Evolutionary conservation across 2,113 vertebrate species (phyloP), one percentile per base, ranked within the genome.

Genomic region (Aix galericulata): DNA sequence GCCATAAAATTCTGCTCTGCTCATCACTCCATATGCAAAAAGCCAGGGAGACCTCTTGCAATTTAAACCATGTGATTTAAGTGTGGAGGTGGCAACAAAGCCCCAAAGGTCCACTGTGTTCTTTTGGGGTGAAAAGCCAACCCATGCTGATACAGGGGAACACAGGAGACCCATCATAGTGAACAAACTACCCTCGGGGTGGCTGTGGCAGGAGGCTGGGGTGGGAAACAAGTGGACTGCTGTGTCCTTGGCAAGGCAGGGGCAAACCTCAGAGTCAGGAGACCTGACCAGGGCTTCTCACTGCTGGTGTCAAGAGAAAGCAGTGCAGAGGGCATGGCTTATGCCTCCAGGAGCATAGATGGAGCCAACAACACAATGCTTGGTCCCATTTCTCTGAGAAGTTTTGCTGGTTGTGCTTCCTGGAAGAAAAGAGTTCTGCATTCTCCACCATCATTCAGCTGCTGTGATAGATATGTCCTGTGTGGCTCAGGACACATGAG

Each of bases 261-360:
- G 23, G 4, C 32, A 80, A 91, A 64, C 8, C 6, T 64, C 29
- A 25, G 31, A 17, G n/a, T 31, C 36, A 66, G 67, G 7, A 58
- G 3, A 16, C 7, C 32, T 25, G 31, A 2, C 5, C 0, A 0
- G 8, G 5, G 13, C 36, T 86, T 71, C 50, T 89, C 2, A 0
- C 31, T 87, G 60, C 25, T 78, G 4, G 11, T 78, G 56, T 42
- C 58, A 34, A 58, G 29, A n/a, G 68, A 58, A 67, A 74, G 7
- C n/a, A 36, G 50, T 78, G 80, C 34, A 79, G 53, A 34, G 17
- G 13, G 11, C 1, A 12, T 32, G 17, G 13, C 17, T 44, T 83
- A 17, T 36, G 74, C 11, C 31, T 63, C 17, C 22, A 68, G 44
- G 23, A 66, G 32, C 34, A 74, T 32, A 67, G 32, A 42, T 17